These are phyloP conservation scores for Scaptomyza flava DNA, from an alignment of 2,888 invertebrate species.

Conservation along the genomic window DNA sequence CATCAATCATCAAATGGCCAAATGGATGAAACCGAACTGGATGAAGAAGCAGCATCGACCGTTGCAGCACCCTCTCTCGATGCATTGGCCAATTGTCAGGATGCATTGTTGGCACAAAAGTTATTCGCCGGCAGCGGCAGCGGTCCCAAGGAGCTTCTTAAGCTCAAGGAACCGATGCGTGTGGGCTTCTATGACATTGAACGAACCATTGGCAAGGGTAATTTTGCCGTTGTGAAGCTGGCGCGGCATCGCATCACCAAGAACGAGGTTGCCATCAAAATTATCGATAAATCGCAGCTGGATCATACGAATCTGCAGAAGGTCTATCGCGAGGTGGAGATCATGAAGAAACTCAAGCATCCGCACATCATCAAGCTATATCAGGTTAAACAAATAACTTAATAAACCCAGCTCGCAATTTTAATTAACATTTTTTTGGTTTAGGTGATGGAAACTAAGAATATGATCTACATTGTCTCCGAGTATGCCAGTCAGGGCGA, in stretches of 20 bases:
- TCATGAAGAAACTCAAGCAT: slow-evolving; percentile 98
- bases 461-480: slow-evolving; percentile 98
- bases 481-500: slow-evolving; percentile 99
- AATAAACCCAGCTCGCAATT: no score
- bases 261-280: slow-evolving; percentile 99
- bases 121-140: slow-evolving; percentile 58
- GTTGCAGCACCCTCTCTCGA: slow-evolving; percentile 60
- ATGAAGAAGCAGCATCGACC: slow-evolving; percentile 12
- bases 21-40: slow-evolving; percentile 20
- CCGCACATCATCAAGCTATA: slow-evolving; percentile 99
- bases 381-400: slow-evolving; percentile 85
- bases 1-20: slow-evolving; percentile 8
- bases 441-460: slow-evolving; percentile 99
- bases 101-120: slow-evolving; percentile 61
- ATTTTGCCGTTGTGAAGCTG: slow-evolving; percentile 99
- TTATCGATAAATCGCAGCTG: slow-evolving; percentile 96
- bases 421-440: background rate
- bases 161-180: slow-evolving; percentile 89
- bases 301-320: slow-evolving; percentile 96
- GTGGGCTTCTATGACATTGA: slow-evolving; percentile 99
- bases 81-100: slow-evolving; percentile 67
- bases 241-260: slow-evolving; percentile 99
- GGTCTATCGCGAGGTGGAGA: slow-evolving; percentile 98
- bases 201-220: slow-evolving; percentile 98
- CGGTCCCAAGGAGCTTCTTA: slow-evolving; percentile 69